Percentiles rank a stretch among this genome's conserved stretches.
These are phyloP conservation scores for Galleria mellonella DNA, from an alignment of 1,140 invertebrate species.

Conservation along the genomic window DNA sequence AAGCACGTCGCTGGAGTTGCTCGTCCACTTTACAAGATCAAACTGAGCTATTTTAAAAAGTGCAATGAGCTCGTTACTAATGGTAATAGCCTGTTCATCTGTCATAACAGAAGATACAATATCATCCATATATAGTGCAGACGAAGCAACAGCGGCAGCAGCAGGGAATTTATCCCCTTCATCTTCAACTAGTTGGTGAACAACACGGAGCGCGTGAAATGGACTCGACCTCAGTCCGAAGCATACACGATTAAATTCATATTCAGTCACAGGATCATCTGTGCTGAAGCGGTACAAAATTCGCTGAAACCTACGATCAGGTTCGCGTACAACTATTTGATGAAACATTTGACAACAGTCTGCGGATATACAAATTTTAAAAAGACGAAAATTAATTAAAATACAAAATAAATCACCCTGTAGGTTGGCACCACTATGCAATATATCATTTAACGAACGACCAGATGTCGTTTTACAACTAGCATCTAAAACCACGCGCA, in stretches of 20 bases:
- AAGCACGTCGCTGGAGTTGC: neutral
- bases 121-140: conserved; percentile 8
- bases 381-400: conserved; percentile 21
- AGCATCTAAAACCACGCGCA: neutral
- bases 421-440: conserved; percentile 7
- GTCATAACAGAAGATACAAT: neutral
- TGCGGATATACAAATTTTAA: conserved; percentile 17
- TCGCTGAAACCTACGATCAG: conserved; percentile 28
- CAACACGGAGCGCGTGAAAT: conserved; percentile 28
- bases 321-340: too few species aligned
- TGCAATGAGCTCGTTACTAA: neutral
- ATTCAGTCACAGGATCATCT: conserved; percentile 13
- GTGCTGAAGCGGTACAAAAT: conserved; percentile 32
- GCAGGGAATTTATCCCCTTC: too few species aligned
- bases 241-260: conserved; percentile 32
- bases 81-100: neutral
- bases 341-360: too few species aligned
- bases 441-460: conserved; percentile 3
- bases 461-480: neutral
- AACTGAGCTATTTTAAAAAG: conserved; percentile 7
- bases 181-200: conserved; percentile 32
- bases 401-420: conserved; percentile 6
- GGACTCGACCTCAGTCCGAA: conserved; percentile 42
- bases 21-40: conserved; percentile 7
- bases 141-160: neutral